Evolutionary conservation across 2,113 vertebrate species (phyloP).

Genomic region (Connochaetes taurinus): DNA sequence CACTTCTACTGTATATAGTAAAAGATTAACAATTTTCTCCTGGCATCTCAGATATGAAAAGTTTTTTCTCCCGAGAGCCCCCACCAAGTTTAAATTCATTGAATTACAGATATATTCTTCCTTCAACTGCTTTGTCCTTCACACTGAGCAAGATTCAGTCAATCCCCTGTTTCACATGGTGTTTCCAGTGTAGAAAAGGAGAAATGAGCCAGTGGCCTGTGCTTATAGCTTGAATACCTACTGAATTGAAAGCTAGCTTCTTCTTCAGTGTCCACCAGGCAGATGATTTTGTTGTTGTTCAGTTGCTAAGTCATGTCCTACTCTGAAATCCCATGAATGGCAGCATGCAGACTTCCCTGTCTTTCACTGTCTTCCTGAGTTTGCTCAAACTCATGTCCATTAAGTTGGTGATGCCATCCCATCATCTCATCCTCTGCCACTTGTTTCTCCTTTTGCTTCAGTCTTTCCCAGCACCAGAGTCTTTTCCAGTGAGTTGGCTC

Average conservation of each 20-base stretch:
- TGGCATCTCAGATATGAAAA: neutral
- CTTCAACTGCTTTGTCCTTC: neutral
- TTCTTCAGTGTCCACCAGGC: neutral
- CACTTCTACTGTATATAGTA: neutral
- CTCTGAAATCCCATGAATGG: neutral
- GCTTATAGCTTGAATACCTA: neutral
- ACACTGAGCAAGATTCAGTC: neutral
- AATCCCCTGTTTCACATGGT: neutral
- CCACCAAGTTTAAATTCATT: neutral
- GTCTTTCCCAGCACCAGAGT: neutral
- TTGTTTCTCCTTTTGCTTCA: neutral
- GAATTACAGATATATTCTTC: neutral
- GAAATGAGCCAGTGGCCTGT: neutral
- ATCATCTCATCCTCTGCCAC: neutral
- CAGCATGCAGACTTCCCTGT: neutral
- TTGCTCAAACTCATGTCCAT: neutral
- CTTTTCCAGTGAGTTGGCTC: neutral
- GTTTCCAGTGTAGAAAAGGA: neutral
- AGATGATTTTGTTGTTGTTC: neutral
- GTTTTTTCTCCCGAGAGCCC: neutral
- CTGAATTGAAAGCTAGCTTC: neutral
- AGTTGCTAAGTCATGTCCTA: neutral
- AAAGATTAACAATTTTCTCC: neutral
- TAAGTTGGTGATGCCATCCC: neutral
- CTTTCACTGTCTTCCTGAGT: neutral